These are phyloP conservation scores for Aplysia californica DNA, from an alignment of 1,140 invertebrate species.

Conservation along the genomic window DNA sequence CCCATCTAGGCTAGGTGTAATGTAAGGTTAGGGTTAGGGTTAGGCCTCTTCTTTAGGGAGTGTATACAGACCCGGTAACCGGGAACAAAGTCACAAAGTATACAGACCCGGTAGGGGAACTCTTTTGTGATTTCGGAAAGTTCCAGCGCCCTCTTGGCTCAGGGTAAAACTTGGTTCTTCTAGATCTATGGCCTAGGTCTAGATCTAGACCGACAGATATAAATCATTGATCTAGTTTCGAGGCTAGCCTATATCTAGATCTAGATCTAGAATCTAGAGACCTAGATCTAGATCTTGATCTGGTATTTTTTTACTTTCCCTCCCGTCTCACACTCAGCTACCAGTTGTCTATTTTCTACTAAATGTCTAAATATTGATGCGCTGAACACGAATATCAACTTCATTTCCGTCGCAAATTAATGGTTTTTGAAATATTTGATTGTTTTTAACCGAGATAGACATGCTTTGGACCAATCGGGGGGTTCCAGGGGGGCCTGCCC, in stretches of 20 bases:
- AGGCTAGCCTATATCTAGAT: neutral
- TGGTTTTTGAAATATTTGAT: neutral
- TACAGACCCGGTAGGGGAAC: no score
- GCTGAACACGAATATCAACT: no score
- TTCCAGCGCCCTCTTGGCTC: neutral
- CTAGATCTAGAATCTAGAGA: neutral
- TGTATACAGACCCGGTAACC: no score
- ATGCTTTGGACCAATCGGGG: no score
- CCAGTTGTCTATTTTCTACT: neutral
- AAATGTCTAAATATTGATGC: no score
- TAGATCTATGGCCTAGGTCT: neutral
- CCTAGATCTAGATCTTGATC: neutral
- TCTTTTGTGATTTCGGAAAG: no score
- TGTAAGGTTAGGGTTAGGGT: no score
- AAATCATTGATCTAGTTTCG: neutral
- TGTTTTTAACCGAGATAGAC: no score
- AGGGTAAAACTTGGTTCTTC: neutral
- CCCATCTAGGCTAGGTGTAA: no score
- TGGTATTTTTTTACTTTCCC: neutral
- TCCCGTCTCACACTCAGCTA: neutral
- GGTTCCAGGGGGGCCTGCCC: no score
- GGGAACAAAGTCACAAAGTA: no score
- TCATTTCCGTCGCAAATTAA: neutral
- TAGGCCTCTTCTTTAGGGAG: no score
- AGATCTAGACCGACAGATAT: neutral